Percentiles rank a stretch among this genome's conserved stretches.
phyloP scores from a whole-genome alignment of 2,797 vertebrate species.

The Gouania willdenowi region DNA sequence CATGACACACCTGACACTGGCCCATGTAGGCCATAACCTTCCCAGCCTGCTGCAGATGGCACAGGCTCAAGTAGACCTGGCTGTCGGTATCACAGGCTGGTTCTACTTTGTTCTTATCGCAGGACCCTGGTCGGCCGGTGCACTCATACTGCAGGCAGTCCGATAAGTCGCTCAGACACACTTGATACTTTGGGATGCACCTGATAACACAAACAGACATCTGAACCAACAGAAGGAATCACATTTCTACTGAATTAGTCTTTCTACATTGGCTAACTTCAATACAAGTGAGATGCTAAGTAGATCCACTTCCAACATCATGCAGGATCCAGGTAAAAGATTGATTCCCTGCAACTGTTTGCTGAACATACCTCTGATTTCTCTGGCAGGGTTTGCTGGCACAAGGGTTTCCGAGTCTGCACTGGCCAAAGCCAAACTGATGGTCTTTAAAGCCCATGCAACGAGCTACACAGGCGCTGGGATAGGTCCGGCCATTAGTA shows the following conservation, averaged over 20 bases:
- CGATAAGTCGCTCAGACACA: constrained; percentile 87
- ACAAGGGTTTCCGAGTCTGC: constrained; percentile 85
- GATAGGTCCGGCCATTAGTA: constrained; percentile 90
- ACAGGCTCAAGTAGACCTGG: constrained; percentile 82
- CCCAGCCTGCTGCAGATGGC: constrained; percentile 86
- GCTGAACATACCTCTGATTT: constrained; percentile 81
- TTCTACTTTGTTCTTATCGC: constrained; percentile 82
- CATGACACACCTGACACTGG: constrained; percentile 90
- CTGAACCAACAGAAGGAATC: no score
- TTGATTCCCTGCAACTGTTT: no score
- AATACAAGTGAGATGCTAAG: no score
- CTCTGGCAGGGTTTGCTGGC: constrained; percentile 82
- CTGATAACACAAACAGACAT: constrained; percentile 58
- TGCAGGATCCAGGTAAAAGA: no score
- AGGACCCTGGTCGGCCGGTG: constrained; percentile 76
- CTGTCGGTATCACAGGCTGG: constrained; percentile 90
- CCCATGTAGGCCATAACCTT: constrained; percentile 90
- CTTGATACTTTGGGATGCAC: constrained; percentile 84
- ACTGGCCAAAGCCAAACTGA: constrained; percentile 89
- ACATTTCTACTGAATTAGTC: no score
- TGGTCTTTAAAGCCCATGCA: constrained; percentile 91
- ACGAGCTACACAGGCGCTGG: constrained; percentile 91
- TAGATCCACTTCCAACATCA: no score
- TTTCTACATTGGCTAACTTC: no score
- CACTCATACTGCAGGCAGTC: constrained; percentile 88